A percentile compares a stretch with the other conserved stretches of the same genome.
Conservation (phyloP, 2,888 invertebrate species). For the Lamellibrachia columna region DNA sequence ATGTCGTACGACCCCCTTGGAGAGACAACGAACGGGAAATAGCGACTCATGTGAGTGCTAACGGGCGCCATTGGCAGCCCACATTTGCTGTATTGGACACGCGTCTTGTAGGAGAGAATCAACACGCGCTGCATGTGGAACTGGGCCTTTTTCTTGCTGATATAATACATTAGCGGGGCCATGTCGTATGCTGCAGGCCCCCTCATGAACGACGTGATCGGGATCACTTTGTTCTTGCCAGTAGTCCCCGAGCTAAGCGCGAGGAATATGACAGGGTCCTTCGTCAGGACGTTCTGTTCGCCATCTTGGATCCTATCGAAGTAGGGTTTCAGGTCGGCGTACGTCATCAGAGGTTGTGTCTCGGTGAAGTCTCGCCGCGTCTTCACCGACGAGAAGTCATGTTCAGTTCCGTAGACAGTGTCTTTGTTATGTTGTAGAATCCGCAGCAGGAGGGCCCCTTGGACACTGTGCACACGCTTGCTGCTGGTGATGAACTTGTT, state of each 20-base stretch:
- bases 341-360: slow-evolving; percentile 37
- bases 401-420: slow-evolving; percentile 35
- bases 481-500: slow-evolving; percentile 17
- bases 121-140: slow-evolving; percentile 33
- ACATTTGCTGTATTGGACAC: neutral
- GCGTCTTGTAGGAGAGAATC: slow-evolving; percentile 31
- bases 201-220: slow-evolving; percentile 34
- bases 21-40: slow-evolving; percentile 33
- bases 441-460: slow-evolving; percentile 31
- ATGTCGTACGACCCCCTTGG: slow-evolving; percentile 37
- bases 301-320: slow-evolving; percentile 27
- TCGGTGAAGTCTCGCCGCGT: slow-evolving; percentile 33
- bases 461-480: slow-evolving; percentile 22
- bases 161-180: slow-evolving; percentile 34
- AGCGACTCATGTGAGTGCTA: slow-evolving; percentile 33
- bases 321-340: slow-evolving; percentile 36
- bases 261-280: slow-evolving; percentile 39
- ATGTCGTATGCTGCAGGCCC: slow-evolving; percentile 22
- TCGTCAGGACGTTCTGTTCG: slow-evolving; percentile 36
- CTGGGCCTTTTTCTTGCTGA: slow-evolving; percentile 21
- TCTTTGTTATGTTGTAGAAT: slow-evolving; percentile 32
- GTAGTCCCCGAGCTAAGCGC: slow-evolving; percentile 46
- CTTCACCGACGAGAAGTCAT: slow-evolving; percentile 33
- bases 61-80: slow-evolving; percentile 37
- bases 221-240: slow-evolving; percentile 42